phyloP scores from a whole-genome alignment of 2,113 vertebrate species.

The Labrus mixtus region DNA sequence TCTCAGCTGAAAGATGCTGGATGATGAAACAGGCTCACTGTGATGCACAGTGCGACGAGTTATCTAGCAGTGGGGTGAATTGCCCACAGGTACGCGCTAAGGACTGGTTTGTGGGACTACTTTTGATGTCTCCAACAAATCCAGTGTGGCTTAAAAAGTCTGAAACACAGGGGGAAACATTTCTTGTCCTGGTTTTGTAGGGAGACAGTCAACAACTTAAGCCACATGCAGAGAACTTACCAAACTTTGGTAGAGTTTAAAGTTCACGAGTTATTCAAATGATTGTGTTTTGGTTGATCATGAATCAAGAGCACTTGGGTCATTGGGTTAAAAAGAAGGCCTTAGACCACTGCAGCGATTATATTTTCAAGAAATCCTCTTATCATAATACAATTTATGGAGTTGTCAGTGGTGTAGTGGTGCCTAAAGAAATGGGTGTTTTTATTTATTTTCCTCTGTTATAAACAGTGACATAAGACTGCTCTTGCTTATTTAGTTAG shows the following conservation, averaged over 20 bases:
- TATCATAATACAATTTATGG: too few species aligned
- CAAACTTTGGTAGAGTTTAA: background rate
- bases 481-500: too few species aligned
- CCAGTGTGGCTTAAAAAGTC: background rate
- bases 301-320: too few species aligned
- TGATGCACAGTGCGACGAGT: constrained; percentile 37
- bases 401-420: too few species aligned
- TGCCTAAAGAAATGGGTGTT: too few species aligned
- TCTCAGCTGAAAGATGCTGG: constrained; percentile 66
- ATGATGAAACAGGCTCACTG: constrained; percentile 67
- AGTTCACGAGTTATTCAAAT: background rate
- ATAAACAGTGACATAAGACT: too few species aligned
- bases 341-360: background rate
- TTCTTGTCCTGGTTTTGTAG: background rate
- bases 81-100: constrained; percentile 50
- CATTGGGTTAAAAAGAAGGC: background rate
- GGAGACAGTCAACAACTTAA: background rate
- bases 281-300: background rate
- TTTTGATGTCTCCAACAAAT: background rate
- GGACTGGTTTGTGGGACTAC: constrained; percentile 10
- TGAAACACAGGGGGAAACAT: background rate
- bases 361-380: too few species aligned
- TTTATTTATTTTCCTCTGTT: too few species aligned
- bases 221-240: background rate
- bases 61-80: constrained; percentile 27